Conservation (phyloP, 2,888 invertebrate genomes). For the Trissolcus brochymenae region DNA sequence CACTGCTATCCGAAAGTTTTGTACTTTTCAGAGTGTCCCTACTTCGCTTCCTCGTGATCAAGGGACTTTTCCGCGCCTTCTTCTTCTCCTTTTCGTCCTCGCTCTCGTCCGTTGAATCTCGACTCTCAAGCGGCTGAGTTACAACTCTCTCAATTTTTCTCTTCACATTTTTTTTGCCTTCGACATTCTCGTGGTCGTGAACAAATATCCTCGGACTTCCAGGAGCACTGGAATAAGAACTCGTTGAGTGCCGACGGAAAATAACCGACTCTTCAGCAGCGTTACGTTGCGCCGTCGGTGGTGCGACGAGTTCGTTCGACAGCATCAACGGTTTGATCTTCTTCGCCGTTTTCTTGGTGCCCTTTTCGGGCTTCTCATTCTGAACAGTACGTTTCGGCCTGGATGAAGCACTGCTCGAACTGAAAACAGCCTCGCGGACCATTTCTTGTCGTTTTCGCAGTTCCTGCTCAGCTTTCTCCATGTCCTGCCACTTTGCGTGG, state of each 20-base stretch:
- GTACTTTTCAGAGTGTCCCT: slow-evolving; percentile 9
- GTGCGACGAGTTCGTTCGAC: slow-evolving; percentile 68
- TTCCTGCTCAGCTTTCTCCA: slow-evolving; percentile 73
- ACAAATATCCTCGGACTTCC: slow-evolving; percentile 81
- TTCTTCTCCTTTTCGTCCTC: slow-evolving; percentile 38
- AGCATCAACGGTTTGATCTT: slow-evolving; percentile 62
- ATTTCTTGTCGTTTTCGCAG: slow-evolving; percentile 78
- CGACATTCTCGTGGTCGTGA: slow-evolving; percentile 62
- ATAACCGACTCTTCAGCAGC: slow-evolving; percentile 88
- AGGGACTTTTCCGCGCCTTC: slow-evolving; percentile 56
- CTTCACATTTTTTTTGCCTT: slow-evolving; percentile 32
- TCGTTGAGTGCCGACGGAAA: slow-evolving; percentile 88
- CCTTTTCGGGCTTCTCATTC: slow-evolving; percentile 62
- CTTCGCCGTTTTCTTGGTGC: slow-evolving; percentile 55
- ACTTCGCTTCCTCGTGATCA: slow-evolving; percentile 66
- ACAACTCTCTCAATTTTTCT: slow-evolving; percentile 23
- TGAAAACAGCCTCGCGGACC: slow-evolving; percentile 80
- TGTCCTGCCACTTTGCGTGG: slow-evolving; percentile 72
- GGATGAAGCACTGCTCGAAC: slow-evolving; percentile 76
- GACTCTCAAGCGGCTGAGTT: background rate
- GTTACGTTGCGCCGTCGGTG: slow-evolving; percentile 71
- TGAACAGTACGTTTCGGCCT: slow-evolving; percentile 76
- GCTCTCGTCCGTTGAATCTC: slow-evolving; percentile 12
- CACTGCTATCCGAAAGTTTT: slow-evolving; percentile 7
- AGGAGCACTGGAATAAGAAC: slow-evolving; percentile 86